Evolutionary conservation across 2,888 invertebrate genomes (phyloP).

Genomic region (Schizotus pectinicornis): DNA sequence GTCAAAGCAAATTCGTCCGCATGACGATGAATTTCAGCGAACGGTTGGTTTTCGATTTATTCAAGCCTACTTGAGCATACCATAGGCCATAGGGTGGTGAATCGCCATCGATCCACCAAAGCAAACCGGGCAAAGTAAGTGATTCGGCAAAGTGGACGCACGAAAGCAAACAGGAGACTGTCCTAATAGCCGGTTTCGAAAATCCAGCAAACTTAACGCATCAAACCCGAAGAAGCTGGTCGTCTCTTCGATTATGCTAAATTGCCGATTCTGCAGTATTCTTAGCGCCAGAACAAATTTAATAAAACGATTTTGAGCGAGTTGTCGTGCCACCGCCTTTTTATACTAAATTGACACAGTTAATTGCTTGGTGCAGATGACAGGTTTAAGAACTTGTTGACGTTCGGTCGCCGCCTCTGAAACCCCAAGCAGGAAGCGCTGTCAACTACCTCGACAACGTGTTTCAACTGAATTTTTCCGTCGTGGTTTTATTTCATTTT

Average conservation of each 20-base stretch:
- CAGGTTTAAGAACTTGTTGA: conserved; percentile 46
- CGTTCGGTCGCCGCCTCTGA: conserved; percentile 37
- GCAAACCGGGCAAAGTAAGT: conserved; percentile 20
- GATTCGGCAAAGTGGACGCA: conserved; percentile 26
- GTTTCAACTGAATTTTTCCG: conserved; percentile 28
- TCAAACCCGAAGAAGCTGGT: no score
- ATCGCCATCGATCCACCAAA: conserved; percentile 17
- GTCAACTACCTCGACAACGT: conserved; percentile 41
- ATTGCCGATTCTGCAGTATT: no score
- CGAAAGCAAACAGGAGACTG: conserved; percentile 27
- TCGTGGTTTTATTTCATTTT: conserved; percentile 9
- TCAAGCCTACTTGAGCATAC: conserved; percentile 28
- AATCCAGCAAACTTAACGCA: neutral
- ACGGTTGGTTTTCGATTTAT: conserved; percentile 23
- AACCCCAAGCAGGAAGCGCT: conserved; percentile 41
- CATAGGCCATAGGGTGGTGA: conserved; percentile 4
- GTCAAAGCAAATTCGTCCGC: conserved; percentile 19
- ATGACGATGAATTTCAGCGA: conserved; percentile 18
- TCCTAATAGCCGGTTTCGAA: conserved; percentile 10
- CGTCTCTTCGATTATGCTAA: no score
- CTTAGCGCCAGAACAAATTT: neutral
- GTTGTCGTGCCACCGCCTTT: neutral
- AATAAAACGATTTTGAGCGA: neutral
- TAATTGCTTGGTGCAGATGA: conserved; percentile 44
- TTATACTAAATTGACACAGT: conserved; percentile 30